A percentile compares a stretch with the other conserved stretches of the same genome.
Conservation (phyloP, 2,113 vertebrate genomes). For the Gymnarchus niloticus region DNA sequence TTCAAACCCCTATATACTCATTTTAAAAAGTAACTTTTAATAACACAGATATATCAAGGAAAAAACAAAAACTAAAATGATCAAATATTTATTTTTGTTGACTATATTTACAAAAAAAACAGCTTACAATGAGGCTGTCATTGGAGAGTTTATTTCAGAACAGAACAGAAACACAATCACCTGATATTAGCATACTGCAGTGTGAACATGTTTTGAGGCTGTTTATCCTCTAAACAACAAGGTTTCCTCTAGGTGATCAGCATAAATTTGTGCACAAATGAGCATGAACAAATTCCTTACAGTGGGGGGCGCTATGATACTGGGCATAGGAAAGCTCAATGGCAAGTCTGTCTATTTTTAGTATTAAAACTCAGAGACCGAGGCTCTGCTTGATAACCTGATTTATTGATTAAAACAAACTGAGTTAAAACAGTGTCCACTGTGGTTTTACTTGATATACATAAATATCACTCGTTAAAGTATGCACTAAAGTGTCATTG, state of each 20-base stretch:
- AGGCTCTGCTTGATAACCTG: background rate
- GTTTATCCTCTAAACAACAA: background rate
- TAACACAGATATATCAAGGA: background rate
- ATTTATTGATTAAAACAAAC: background rate
- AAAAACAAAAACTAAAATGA: constrained; percentile 5
- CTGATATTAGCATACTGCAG: constrained; percentile 13
- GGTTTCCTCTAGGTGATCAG: background rate
- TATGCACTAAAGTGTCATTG: background rate
- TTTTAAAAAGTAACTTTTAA: background rate
- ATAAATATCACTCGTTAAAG: background rate
- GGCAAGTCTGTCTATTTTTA: background rate
- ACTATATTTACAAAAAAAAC: constrained; percentile 24
- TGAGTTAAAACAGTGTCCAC: background rate
- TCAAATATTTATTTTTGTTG: constrained; percentile 20
- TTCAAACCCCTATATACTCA: background rate
- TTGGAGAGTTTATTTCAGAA: constrained; percentile 23
- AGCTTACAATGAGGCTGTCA: constrained; percentile 17
- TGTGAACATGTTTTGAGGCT: background rate
- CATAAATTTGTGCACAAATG: background rate
- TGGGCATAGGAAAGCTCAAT: background rate
- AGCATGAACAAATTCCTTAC: constrained; percentile 4
- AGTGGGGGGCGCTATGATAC: constrained; percentile 16
- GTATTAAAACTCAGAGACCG: background rate
- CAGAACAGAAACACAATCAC: constrained; percentile 27
- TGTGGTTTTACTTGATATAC: background rate